Conservation (phyloP, 2,888 invertebrate genomes). For the Xestia ashworthii region DNA sequence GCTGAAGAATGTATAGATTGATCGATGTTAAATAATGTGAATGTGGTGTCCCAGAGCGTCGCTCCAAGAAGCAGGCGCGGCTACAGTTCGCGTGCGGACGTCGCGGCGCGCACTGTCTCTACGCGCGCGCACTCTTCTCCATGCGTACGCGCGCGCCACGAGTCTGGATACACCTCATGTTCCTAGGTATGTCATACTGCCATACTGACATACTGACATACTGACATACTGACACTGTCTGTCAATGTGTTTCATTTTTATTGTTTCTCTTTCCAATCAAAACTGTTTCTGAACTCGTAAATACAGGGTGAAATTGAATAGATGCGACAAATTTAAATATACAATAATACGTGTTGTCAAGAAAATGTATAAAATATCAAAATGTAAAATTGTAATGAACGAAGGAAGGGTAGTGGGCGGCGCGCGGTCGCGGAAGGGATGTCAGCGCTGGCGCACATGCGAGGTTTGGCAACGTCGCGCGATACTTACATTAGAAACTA, state of each 20-base stretch:
- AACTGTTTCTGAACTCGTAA: neutral
- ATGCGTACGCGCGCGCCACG: constrained; percentile 95
- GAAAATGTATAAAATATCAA: too few relatives aligned
- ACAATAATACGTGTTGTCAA: too few relatives aligned
- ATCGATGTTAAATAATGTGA: neutral
- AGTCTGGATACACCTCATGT: constrained; percentile 99
- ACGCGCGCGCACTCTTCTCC: constrained; percentile 94
- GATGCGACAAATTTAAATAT: too few relatives aligned
- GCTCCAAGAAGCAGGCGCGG: constrained; percentile 96
- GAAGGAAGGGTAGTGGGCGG: too few relatives aligned
- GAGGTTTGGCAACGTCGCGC: too few relatives aligned
- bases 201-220: too few relatives aligned
- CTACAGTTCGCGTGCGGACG: constrained; percentile 97
- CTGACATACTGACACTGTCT: neutral
- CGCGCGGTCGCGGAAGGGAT: too few relatives aligned
- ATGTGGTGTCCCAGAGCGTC: constrained; percentile 87
- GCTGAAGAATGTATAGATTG: neutral
- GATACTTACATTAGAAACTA: too few relatives aligned
- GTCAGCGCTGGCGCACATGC: too few relatives aligned
- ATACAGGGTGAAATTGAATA: too few relatives aligned
- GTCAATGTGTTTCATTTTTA: neutral
- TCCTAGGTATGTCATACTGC: constrained; percentile 91
- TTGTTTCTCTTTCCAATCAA: neutral
- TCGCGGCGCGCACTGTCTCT: constrained; percentile 97
- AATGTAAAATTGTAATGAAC: too few relatives aligned